Evolutionary conservation across 2,888 invertebrate species (phyloP).

Genomic region (Himalopsyche anomala): DNA sequence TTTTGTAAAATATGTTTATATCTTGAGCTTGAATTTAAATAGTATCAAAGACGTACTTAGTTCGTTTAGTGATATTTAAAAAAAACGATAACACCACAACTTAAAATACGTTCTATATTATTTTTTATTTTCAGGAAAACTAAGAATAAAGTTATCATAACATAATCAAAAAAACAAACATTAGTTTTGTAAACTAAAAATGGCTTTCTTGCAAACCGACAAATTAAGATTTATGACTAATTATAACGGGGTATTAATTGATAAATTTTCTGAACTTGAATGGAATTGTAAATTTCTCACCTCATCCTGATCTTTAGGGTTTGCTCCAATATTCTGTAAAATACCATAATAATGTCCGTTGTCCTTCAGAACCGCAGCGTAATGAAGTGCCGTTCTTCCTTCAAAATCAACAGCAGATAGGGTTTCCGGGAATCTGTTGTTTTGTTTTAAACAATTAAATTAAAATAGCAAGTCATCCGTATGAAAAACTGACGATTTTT

Average conservation of each 20-base stretch:
- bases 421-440: conserved; percentile 89
- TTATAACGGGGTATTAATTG: not conserved
- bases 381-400: conserved; percentile 92
- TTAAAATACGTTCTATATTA: no score
- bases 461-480: no score
- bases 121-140: no score
- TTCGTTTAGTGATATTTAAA: no score
- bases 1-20: no score
- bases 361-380: conserved; percentile 89
- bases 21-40: no score
- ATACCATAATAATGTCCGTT: conserved; percentile 93
- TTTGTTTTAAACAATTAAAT: conserved; percentile 59
- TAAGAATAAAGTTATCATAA: not conserved
- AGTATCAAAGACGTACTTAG: no score
- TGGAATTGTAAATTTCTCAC: conserved; percentile 75
- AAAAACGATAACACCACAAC: no score
- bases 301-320: conserved; percentile 88
- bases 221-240: conserved; percentile 25
- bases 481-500: no score
- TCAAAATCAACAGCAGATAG: conserved; percentile 86
- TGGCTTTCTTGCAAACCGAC: conserved; percentile 8
- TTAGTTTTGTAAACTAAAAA: no score
- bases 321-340: conserved; percentile 90
- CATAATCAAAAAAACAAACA: no score
- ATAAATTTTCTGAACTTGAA: conserved; percentile 67